Conservation (phyloP, 2,888 invertebrate species). For the Rhorus exstirpatorius region DNA sequence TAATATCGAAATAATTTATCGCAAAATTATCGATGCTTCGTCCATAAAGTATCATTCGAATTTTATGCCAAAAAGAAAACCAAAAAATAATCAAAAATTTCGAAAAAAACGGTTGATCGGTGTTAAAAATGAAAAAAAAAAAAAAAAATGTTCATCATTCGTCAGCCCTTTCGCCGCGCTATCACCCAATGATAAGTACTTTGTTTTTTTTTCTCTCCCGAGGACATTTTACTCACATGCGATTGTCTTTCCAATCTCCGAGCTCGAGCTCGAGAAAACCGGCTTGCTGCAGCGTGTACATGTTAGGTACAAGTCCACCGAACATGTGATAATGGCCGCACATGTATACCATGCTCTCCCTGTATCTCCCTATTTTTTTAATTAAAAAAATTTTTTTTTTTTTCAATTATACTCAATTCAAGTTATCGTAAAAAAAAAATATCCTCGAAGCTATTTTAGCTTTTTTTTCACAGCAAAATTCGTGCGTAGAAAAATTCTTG, state of each 20-base stretch:
- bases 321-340: constrained; percentile 97
- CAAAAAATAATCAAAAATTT: too few species aligned
- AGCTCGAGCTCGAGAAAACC: constrained; percentile 96
- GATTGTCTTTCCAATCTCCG: constrained; percentile 96
- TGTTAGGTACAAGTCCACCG: constrained; percentile 92
- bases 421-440: neutral
- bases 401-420: neutral
- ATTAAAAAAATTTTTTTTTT: constrained; percentile 6
- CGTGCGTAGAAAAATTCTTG: constrained; percentile 5
- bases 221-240: constrained; percentile 88
- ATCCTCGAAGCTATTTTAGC: neutral
- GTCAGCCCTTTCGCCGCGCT: too few species aligned
- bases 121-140: too few species aligned
- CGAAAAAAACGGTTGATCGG: too few species aligned
- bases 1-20: too few species aligned
- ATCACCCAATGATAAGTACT: too few species aligned
- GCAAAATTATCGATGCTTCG: too few species aligned
- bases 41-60: neutral
- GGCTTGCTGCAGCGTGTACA: constrained; percentile 94
- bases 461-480: too few species aligned
- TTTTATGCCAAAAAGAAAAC: too few species aligned
- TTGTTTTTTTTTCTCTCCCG: neutral
- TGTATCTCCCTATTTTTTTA: constrained; percentile 87
- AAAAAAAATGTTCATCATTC: too few species aligned
- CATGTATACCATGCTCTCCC: constrained; percentile 91